A percentile compares a stretch with the other conserved stretches of the same genome.
phyloP scores from a whole-genome alignment of 1,140 invertebrate genomes.

The Aphaenogaster floridana region DNA sequence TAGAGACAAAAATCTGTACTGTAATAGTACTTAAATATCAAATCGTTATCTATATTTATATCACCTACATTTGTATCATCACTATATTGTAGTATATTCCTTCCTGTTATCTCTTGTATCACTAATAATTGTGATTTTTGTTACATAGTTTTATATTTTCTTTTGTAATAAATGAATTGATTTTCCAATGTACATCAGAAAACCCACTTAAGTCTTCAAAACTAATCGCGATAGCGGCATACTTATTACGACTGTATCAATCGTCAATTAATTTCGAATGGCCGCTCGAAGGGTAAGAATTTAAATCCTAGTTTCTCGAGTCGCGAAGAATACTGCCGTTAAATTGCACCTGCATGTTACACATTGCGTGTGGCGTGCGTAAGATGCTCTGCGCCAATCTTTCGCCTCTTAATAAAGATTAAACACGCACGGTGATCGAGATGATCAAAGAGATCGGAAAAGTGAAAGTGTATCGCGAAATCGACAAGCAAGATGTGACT shows the following conservation, averaged over 20 bases:
- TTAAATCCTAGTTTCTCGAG: background rate
- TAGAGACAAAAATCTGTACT: constrained; percentile 46
- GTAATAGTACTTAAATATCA: constrained; percentile 65
- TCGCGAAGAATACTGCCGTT: background rate
- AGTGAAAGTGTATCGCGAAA: constrained; percentile 7
- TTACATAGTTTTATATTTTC: constrained; percentile 76
- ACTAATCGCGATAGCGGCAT: background rate
- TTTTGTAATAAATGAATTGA: constrained; percentile 81
- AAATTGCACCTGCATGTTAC: background rate
- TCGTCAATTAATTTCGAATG: constrained; percentile 13
- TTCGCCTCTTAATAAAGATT: background rate
- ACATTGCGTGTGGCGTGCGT: background rate
- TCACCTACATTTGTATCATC: constrained; percentile 18
- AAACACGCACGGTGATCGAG: background rate
- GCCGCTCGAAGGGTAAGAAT: background rate
- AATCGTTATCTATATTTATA: constrained; percentile 74
- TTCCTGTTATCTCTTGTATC: constrained; percentile 52
- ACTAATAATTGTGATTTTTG: constrained; percentile 74
- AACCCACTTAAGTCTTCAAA: constrained; percentile 2
- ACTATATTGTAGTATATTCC: constrained; percentile 41
- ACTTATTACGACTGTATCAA: background rate
- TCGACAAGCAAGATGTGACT: background rate
- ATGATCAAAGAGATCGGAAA: constrained; percentile 2
- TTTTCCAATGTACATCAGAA: background rate
- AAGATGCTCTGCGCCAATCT: background rate